Evolutionary conservation across 2,888 invertebrate genomes (phyloP).

Genomic region (Limnephilus marmoratus): DNA sequence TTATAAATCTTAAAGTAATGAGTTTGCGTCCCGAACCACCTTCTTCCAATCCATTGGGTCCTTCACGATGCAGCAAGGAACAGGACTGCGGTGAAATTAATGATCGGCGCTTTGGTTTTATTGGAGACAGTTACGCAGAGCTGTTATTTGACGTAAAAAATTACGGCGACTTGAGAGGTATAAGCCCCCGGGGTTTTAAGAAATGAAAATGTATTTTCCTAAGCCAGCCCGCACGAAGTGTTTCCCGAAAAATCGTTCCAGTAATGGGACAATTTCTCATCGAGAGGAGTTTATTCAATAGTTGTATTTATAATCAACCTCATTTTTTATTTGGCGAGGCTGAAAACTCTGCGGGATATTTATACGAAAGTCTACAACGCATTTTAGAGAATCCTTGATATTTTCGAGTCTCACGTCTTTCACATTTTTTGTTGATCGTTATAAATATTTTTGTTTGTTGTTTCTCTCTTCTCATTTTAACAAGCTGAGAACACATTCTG

Average conservation of each 20-base stretch:
- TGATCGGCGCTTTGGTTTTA: slow-evolving; percentile 65
- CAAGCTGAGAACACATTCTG: too few relatives aligned
- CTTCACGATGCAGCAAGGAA: slow-evolving; percentile 18
- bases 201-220: slow-evolving; percentile 60
- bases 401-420: not conserved
- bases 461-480: not conserved
- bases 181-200: slow-evolving; percentile 52
- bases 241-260: slow-evolving; percentile 60
- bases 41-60: not conserved
- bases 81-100: slow-evolving; percentile 61
- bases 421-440: not conserved
- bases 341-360: not conserved
- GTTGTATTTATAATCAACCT: slow-evolving; percentile 38
- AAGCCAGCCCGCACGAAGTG: slow-evolving; percentile 53
- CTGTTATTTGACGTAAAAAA: slow-evolving; percentile 66
- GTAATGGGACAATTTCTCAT: slow-evolving; percentile 53
- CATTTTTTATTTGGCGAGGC: slow-evolving; percentile 16
- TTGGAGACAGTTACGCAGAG: slow-evolving; percentile 64
- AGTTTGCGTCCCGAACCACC: not conserved
- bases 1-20: slow-evolving; percentile 10
- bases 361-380: not conserved
- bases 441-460: not conserved
- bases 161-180: slow-evolving; percentile 59
- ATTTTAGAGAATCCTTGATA: not conserved
- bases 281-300: slow-evolving; percentile 58